Conservation (phyloP, 1,140 invertebrate genomes). For the Drosophila miranda region DNA sequence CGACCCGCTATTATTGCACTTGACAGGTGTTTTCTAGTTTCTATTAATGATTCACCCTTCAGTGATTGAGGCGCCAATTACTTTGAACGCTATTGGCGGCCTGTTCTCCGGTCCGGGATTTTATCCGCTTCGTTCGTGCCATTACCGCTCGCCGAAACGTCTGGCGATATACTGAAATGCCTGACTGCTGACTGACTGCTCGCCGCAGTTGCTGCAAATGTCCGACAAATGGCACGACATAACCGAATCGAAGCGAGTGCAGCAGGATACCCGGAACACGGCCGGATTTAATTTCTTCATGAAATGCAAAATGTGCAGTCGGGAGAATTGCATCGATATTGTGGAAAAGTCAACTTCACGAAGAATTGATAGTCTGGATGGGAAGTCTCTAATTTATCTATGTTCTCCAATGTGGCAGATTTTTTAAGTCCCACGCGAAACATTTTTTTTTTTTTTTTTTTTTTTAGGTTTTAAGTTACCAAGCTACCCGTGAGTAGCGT, state of each 20-base stretch:
- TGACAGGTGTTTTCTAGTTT: constrained; percentile 27
- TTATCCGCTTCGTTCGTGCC: constrained; percentile 8
- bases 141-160: constrained; percentile 45
- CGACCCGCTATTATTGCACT: constrained; percentile 17
- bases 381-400: constrained; percentile 86
- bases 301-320: constrained; percentile 94
- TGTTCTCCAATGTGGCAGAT: constrained; percentile 86
- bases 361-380: constrained; percentile 87
- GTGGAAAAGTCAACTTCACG: constrained; percentile 87
- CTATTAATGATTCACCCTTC: constrained; percentile 7
- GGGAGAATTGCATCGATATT: constrained; percentile 92
- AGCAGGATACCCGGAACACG: constrained; percentile 87
- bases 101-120: constrained; percentile 6
- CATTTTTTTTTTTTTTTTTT: too few relatives aligned
- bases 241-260: constrained; percentile 86
- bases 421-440: constrained; percentile 87
- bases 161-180: constrained; percentile 56
- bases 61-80: constrained; percentile 11
- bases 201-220: too few relatives aligned
- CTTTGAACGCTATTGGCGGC: background rate
- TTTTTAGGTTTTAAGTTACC: too few relatives aligned
- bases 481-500: too few relatives aligned
- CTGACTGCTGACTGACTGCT: too few relatives aligned
- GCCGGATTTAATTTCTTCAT: constrained; percentile 88
- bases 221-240: constrained; percentile 92